These are phyloP conservation scores for Chromobotia macracanthus DNA, from an alignment of 2,797 vertebrate species.

Conservation along the genomic window DNA sequence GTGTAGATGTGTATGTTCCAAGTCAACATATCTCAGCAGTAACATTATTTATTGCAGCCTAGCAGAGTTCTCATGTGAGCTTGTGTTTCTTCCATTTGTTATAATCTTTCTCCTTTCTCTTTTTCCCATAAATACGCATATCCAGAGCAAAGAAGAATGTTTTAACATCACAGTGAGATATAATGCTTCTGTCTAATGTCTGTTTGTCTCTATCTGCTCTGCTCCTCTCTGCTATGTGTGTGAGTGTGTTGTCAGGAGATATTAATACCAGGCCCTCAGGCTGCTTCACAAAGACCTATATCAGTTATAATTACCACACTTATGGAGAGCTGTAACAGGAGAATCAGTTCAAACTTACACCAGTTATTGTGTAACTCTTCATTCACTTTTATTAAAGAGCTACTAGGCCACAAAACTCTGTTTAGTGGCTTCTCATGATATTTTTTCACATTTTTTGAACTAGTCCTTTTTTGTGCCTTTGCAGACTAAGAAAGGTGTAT, in stretches of 20 bases:
- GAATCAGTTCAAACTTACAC: conserved; percentile 27
- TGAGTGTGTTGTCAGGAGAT: conserved; percentile 28
- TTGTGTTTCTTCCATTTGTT: conserved; percentile 26
- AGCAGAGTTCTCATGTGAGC: conserved; percentile 25
- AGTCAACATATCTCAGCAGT: conserved; percentile 27
- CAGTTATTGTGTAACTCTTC: conserved; percentile 7
- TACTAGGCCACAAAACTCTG: not conserved
- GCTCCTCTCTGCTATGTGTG: conserved; percentile 31
- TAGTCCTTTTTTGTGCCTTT: not conserved
- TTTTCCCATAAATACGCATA: conserved; percentile 32
- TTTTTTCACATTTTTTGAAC: not conserved
- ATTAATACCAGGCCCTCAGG: conserved; percentile 34
- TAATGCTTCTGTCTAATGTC: conserved; percentile 9
- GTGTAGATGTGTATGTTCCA: conserved; percentile 6
- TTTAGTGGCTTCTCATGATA: not conserved
- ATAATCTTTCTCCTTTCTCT: conserved; percentile 30
- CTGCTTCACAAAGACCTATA: conserved; percentile 39
- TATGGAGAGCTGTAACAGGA: conserved; percentile 26
- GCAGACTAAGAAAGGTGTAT: too few relatives aligned
- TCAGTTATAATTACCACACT: conserved; percentile 25
- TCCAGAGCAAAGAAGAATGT: conserved; percentile 6
- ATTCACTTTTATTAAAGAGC: not conserved
- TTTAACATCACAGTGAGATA: conserved; percentile 12
- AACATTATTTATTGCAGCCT: conserved; percentile 39
- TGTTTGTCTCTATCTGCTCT: conserved; percentile 33